Percentiles rank a stretch among this genome's conserved stretches.
Conservation (phyloP, 2,797 vertebrate species). For the Peromyscus eremicus region DNA sequence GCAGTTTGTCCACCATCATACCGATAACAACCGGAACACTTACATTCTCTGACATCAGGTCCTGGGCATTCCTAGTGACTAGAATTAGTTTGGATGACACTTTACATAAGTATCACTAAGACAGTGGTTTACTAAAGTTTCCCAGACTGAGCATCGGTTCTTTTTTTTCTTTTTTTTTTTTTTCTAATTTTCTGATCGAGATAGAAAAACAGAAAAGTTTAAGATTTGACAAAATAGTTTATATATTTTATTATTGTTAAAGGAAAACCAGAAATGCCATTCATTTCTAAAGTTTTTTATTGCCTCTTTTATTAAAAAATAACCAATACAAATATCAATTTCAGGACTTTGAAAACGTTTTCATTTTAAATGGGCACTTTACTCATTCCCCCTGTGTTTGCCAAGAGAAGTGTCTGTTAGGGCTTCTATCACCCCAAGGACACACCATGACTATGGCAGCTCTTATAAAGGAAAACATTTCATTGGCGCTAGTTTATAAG, state of each 20-base stretch:
- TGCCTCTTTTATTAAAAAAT: constrained; percentile 13
- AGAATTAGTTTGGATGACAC: neutral
- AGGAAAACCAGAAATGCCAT: constrained; percentile 2
- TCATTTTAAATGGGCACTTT: constrained; percentile 55
- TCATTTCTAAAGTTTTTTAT: neutral
- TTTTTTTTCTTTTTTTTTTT: neutral
- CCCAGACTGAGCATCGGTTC: neutral
- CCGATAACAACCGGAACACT: neutral
- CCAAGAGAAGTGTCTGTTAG: neutral
- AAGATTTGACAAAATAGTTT: neutral
- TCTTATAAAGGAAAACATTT: neutral
- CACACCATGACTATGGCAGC: neutral
- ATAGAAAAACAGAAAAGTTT: constrained; percentile 14
- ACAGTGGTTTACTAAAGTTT: neutral
- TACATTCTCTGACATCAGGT: neutral
- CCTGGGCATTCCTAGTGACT: neutral
- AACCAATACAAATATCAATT: neutral
- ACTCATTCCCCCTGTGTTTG: neutral
- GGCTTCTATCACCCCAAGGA: neutral
- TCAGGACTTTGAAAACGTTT: constrained; percentile 17
- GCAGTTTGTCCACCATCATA: neutral
- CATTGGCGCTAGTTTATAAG: neutral
- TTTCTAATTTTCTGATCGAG: neutral
- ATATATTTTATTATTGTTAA: neutral
- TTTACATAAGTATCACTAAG: neutral